Base-by-base conservation (phyloP, 1,140 invertebrate genomes). In the Cecropterus lyciades region DNA sequence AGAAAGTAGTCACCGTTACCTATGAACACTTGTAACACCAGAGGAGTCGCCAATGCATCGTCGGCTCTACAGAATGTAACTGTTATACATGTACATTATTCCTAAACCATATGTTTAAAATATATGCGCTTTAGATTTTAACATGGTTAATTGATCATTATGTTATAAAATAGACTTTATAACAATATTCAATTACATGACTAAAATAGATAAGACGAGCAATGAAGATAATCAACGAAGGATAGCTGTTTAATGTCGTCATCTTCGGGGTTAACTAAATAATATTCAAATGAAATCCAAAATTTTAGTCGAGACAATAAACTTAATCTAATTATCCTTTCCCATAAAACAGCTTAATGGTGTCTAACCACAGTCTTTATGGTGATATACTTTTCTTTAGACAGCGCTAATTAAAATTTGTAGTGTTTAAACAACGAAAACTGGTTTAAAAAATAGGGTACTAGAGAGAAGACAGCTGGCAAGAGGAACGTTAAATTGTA, bases 331-430 rank as follows among this genome's bases (percentile, higher is more conserved):
- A 55, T 37, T 40, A 17, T 33, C 15, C 14, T 17, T 55, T 55
- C 40, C 5, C 52, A 40, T 40, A 8, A 55, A 40, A 37, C 27
- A 27, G 16, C 51, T 33, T 37, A 53, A 15, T n/a, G n/a, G n/a
- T n/a, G n/a, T n/a, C n/a, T n/a, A n/a, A n/a, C 37, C 7, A 6
- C 37, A 40, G 37, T 40, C 52, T 55, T 55, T 40, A 55, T 17
- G 10, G 11, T 53, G 10, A 53, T 33, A 55, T 55, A 17, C 33
- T n/a, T n/a, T 40, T n/a, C 52, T 53, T 55, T 40, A 55, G 33
- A 20, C 33, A 40, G n/a, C 11, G 30, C n/a, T 55, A 55, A 55
- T 55, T 55, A 55, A 55, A 55, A 55, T 55, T 55, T 17, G 37
- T 55, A 40, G 33, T 55, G 33, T 55, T 55, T 40, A 55, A 40